These are phyloP conservation scores for Tadarida brasiliensis DNA, from an alignment of 2,797 vertebrate genomes.

Conservation along the genomic window DNA sequence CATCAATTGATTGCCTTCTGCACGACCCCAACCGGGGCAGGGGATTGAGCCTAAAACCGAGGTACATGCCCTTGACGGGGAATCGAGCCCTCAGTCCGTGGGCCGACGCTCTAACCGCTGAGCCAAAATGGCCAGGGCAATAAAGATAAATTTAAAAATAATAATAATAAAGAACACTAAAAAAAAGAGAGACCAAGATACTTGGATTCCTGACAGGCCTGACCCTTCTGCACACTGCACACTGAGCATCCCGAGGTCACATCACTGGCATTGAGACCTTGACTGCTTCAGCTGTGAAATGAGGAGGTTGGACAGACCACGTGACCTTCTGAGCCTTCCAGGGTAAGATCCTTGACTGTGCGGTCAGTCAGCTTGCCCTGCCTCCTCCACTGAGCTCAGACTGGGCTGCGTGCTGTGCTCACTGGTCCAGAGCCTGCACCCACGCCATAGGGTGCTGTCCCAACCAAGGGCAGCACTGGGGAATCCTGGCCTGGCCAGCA, in stretches of 20 bases:
- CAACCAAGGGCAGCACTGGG: rapidly evolving
- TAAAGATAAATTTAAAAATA: no score
- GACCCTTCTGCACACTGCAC: not conserved
- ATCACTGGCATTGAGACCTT: not conserved
- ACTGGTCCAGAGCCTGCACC: not conserved
- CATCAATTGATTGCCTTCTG: no score
- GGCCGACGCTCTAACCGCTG: no score
- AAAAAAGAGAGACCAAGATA: not conserved
- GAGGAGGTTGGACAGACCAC: not conserved
- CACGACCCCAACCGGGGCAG: no score
- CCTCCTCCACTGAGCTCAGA: not conserved
- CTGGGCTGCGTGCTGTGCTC: not conserved
- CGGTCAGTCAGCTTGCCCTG: not conserved
- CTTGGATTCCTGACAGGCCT: not conserved
- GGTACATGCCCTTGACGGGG: no score
- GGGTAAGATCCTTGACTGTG: rapidly evolving
- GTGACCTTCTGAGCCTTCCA: not conserved
- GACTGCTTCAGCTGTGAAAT: not conserved
- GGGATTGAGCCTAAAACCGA: no score
- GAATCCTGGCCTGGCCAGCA: not conserved
- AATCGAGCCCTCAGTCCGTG: no score
- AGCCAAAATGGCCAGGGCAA: no score
- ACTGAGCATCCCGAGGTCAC: rapidly evolving
- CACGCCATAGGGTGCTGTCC: rapidly evolving
- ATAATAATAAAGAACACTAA: no score